phyloP scores from a whole-genome alignment of 2,113 vertebrate genomes.

The Panthera uncia region DNA sequence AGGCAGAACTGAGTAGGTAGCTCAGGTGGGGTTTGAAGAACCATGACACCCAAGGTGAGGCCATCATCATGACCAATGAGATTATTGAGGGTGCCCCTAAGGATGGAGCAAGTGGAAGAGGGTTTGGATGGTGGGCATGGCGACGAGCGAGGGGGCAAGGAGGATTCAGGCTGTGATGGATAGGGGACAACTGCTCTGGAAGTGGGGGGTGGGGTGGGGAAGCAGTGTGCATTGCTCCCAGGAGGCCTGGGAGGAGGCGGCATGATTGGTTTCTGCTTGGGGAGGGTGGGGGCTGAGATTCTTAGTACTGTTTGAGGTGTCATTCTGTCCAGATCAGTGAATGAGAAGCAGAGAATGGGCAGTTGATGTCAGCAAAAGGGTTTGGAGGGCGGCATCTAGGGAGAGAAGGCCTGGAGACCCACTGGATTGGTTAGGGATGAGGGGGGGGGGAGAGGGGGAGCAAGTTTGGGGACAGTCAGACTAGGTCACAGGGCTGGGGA shows the following conservation, averaged over 20 bases:
- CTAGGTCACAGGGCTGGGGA: background rate
- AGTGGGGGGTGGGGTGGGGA: background rate
- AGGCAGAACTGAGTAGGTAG: background rate
- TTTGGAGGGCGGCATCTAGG: background rate
- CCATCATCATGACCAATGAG: background rate
- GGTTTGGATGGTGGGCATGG: background rate
- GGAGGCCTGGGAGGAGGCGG: background rate
- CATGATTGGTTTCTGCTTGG: background rate
- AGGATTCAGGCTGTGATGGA: fast-evolving
- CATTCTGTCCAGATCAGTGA: background rate
- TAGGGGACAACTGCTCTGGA: background rate
- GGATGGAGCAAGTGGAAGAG: background rate
- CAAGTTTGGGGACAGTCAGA: background rate
- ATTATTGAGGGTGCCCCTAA: background rate
- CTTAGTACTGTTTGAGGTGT: background rate
- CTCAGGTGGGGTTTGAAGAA: background rate
- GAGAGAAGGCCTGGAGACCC: background rate
- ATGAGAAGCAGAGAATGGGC: background rate
- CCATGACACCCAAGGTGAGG: background rate
- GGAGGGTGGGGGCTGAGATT: background rate
- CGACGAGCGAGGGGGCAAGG: background rate
- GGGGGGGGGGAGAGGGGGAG: background rate
- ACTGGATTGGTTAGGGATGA: background rate
- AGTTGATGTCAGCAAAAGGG: no score
- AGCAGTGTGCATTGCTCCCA: background rate